phyloP scores from a whole-genome alignment of 2,888 invertebrate species.

The Melolontha melolontha region DNA sequence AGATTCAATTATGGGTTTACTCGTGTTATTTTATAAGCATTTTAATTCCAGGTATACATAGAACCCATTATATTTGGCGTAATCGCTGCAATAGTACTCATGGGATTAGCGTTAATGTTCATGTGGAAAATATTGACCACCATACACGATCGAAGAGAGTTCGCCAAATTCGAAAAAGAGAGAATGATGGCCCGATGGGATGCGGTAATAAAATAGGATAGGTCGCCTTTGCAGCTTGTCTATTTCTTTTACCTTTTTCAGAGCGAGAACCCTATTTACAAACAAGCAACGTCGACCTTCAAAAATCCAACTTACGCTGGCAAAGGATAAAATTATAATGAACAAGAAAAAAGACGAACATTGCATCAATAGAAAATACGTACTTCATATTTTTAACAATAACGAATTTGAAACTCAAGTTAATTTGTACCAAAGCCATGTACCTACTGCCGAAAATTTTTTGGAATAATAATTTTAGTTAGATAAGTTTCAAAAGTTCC shows the following conservation, averaged over 20 bases:
- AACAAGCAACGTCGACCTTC: constrained; percentile 98
- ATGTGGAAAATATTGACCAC: constrained; percentile 98
- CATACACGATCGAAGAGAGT: constrained; percentile 96
- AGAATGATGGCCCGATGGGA: constrained; percentile 98
- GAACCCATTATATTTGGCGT: constrained; percentile 91
- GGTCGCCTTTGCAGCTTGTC: not conserved
- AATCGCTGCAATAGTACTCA: constrained; percentile 95
- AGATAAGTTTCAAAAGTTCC: no score
- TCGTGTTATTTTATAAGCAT: not conserved
- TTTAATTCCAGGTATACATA: constrained; percentile 66
- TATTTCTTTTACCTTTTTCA: constrained; percentile 61
- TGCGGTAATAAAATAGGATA: constrained; percentile 76
- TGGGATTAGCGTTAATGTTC: constrained; percentile 91
- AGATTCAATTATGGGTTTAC: constrained; percentile 25
- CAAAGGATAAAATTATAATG: constrained; percentile 63
- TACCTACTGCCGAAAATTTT: no score
- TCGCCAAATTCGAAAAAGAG: constrained; percentile 98
- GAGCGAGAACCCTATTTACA: constrained; percentile 99
- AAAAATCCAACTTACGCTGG: constrained; percentile 98
- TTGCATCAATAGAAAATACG: no score
- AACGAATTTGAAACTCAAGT: no score
- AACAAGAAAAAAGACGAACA: no score
- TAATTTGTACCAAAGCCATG: no score
- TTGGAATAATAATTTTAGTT: no score
- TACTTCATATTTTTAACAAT: no score